A percentile compares a stretch with the other conserved stretches of the same genome.
Conservation (phyloP, 1,140 invertebrate species). For the Calephelis virginiensis region DNA sequence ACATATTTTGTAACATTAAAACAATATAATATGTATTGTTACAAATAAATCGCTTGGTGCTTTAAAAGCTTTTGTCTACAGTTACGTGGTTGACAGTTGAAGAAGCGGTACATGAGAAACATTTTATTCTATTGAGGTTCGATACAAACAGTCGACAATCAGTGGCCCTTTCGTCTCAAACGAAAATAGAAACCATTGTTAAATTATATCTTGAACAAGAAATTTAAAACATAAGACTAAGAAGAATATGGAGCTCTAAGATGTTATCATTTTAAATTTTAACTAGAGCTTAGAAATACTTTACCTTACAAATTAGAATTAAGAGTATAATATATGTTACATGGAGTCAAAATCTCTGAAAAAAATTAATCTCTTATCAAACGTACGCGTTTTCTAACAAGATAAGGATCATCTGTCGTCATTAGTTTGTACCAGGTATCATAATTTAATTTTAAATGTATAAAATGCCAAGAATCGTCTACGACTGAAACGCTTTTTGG, state of each 20-base stretch:
- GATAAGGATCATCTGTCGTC: background rate
- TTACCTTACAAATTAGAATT: no score
- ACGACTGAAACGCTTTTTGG: background rate
- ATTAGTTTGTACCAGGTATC: background rate
- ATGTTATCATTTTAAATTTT: no score
- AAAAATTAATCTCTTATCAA: background rate
- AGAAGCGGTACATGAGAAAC: background rate
- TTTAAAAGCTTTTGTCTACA: background rate
- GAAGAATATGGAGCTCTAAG: no score
- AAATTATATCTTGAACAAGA: background rate
- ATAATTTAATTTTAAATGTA: background rate
- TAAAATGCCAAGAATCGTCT: background rate
- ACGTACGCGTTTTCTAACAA: background rate
- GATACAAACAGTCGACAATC: constrained; percentile 4
- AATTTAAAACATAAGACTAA: background rate
- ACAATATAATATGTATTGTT: background rate
- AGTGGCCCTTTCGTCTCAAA: background rate
- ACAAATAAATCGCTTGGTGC: background rate
- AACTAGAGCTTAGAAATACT: no score
- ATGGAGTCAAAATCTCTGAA: background rate
- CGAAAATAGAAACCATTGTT: background rate
- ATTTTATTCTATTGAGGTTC: background rate
- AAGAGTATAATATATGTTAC: no score
- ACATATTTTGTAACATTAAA: background rate
- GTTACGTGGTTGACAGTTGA: background rate